A percentile compares a stretch with the other conserved stretches of the same genome.
Conservation (phyloP, 2,888 invertebrate species). For the Cremastinae sp. region DNA sequence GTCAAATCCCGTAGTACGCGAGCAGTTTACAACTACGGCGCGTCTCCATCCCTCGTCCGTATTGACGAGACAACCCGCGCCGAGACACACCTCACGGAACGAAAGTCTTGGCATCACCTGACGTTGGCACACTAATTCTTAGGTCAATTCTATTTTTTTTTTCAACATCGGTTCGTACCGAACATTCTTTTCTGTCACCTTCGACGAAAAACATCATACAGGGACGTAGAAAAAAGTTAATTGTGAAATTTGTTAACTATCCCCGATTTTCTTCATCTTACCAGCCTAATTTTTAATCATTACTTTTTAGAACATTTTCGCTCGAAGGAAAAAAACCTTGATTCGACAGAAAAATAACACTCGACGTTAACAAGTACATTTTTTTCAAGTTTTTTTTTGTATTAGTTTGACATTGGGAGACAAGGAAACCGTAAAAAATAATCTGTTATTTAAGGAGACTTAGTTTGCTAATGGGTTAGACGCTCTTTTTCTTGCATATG, state of each 20-base stretch:
- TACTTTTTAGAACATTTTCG: no score
- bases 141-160: slow-evolving; percentile 39
- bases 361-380: background rate
- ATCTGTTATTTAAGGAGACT: slow-evolving; percentile 43
- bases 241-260: background rate
- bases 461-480: slow-evolving; percentile 65
- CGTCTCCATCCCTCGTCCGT: slow-evolving; percentile 75
- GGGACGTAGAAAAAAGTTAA: slow-evolving; percentile 17
- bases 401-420: background rate
- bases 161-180: slow-evolving; percentile 11
- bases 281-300: background rate
- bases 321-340: no score
- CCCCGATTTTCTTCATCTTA: background rate
- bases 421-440: background rate
- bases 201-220: slow-evolving; percentile 14
- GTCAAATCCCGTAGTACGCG: slow-evolving; percentile 68
- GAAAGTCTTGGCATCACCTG: slow-evolving; percentile 77
- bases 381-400: slow-evolving; percentile 1
- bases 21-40: slow-evolving; percentile 74
- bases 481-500: slow-evolving; percentile 37
- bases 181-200: slow-evolving; percentile 31
- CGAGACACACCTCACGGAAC: slow-evolving; percentile 73
- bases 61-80: slow-evolving; percentile 77
- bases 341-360: background rate
- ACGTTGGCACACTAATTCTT: slow-evolving; percentile 69